phyloP scores from a whole-genome alignment of 1,140 invertebrate species.

The Panagrolaimus sp. region DNA sequence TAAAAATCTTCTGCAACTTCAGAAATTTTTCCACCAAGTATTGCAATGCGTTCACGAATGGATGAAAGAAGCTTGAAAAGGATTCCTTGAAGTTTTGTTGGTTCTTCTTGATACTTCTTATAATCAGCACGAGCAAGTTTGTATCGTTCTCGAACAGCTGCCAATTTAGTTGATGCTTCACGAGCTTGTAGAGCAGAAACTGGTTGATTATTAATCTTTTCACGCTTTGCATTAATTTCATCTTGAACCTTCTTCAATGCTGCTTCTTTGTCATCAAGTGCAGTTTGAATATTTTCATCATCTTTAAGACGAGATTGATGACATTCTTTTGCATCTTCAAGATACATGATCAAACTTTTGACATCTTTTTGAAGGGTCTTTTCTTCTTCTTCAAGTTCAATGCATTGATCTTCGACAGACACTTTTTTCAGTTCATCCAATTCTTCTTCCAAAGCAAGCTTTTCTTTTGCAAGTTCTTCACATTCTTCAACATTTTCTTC shows the following conservation, averaged over 20 bases:
- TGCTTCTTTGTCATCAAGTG: not conserved
- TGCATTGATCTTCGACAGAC: too few species aligned
- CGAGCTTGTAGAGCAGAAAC: not conserved
- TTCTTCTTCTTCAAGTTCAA: too few species aligned
- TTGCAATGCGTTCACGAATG: not conserved
- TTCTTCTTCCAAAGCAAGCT: too few species aligned
- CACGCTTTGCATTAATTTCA: not conserved
- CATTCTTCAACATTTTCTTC: too few species aligned
- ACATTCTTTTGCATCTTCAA: too few species aligned
- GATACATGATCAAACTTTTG: too few species aligned
- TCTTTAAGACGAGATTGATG: too few species aligned
- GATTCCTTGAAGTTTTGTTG: not conserved
- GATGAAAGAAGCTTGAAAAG: not conserved
- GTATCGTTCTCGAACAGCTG: not conserved
- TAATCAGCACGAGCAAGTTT: not conserved
- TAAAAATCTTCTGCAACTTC: not conserved
- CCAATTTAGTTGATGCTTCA: not conserved
- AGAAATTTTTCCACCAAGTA: not conserved
- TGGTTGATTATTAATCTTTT: not conserved
- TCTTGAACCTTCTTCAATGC: not conserved
- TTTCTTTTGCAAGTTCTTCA: too few species aligned
- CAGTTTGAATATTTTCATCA: too few species aligned
- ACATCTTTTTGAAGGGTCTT: too few species aligned
- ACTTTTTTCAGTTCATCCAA: too few species aligned
- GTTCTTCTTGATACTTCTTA: not conserved